These are phyloP conservation scores for Zootoca vivipara DNA, from an alignment of 2,113 vertebrate genomes.

Conservation along the genomic window DNA sequence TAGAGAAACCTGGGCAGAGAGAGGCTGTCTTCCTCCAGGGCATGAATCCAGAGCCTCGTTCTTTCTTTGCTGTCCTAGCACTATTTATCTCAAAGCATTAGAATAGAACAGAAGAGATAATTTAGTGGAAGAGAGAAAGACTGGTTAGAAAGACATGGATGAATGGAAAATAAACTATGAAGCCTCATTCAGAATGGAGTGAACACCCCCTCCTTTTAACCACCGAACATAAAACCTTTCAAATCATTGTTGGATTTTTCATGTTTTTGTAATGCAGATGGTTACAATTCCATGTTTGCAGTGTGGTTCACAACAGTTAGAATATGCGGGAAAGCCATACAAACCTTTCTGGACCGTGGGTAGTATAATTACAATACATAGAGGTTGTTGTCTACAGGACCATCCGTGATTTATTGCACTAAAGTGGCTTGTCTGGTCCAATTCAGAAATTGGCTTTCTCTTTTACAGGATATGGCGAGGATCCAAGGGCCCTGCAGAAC, in stretches of 20 bases:
- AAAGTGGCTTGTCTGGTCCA: constrained; percentile 41
- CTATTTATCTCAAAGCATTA: constrained; percentile 56
- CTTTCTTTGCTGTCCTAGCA: constrained; percentile 33
- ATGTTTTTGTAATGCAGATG: not conserved
- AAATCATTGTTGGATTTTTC: constrained; percentile 8
- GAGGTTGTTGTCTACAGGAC: constrained; percentile 39
- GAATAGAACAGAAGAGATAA: constrained; percentile 42
- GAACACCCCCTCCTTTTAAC: constrained; percentile 8
- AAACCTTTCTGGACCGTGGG: constrained; percentile 17
- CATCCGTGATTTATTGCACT: constrained; percentile 38
- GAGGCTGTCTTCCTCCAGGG: constrained; percentile 42
- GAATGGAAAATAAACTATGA: constrained; percentile 4
- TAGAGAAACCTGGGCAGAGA: constrained; percentile 37
- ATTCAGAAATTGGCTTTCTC: constrained; percentile 31
- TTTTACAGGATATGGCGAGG: constrained; percentile 10
- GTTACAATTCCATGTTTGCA: not conserved
- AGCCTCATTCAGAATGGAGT: constrained; percentile 1
- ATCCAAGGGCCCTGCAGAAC: not conserved
- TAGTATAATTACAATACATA: constrained; percentile 37
- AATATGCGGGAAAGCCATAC: constrained; percentile 22
- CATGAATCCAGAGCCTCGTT: constrained; percentile 45
- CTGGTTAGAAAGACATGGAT: constrained; percentile 43
- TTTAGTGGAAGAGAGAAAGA: constrained; percentile 27
- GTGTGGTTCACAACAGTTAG: not conserved
- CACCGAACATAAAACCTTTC: constrained; percentile 22